A percentile compares a stretch with the other conserved stretches of the same genome.
Evolutionary conservation across 2,888 invertebrate genomes (phyloP).

Genomic region (Choreutis nemorana): DNA sequence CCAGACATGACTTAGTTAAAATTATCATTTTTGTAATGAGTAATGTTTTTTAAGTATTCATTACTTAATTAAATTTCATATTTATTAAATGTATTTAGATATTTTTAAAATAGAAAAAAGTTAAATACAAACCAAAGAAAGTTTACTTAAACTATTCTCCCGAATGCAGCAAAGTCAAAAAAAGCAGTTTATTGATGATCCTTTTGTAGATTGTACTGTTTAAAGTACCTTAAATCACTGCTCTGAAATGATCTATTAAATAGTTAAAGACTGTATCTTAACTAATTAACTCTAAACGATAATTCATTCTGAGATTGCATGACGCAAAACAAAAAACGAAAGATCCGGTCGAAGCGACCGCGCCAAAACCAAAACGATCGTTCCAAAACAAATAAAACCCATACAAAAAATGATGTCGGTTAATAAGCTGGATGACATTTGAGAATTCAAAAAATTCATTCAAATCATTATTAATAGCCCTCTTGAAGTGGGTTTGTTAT

Average conservation of each 20-base stretch:
- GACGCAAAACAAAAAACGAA: slow-evolving; percentile 58
- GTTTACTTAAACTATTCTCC: too few relatives aligned
- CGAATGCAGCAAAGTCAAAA: too few relatives aligned
- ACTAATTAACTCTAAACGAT: slow-evolving; percentile 63
- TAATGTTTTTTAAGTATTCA: too few relatives aligned
- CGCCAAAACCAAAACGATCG: slow-evolving; percentile 61
- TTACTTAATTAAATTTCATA: too few relatives aligned
- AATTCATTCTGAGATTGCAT: slow-evolving; percentile 56
- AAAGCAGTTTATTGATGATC: too few relatives aligned
- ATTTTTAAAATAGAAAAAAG: too few relatives aligned
- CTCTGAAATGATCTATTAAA: slow-evolving; percentile 26
- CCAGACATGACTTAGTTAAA: too few relatives aligned
- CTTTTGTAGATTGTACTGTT: too few relatives aligned
- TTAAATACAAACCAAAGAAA: too few relatives aligned
- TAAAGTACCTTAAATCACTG: too few relatives aligned
- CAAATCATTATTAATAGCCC: slow-evolving; percentile 59
- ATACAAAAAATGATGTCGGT: slow-evolving; percentile 61
- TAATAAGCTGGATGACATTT: slow-evolving; percentile 67
- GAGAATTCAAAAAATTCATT: slow-evolving; percentile 62
- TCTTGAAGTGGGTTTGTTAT: slow-evolving; percentile 44
- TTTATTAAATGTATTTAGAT: too few relatives aligned
- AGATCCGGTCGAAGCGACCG: slow-evolving; percentile 55
- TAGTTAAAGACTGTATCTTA: slow-evolving; percentile 47
- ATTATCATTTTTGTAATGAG: too few relatives aligned
- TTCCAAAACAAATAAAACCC: slow-evolving; percentile 57